Percentiles rank a stretch among this genome's conserved stretches.
Conservation (phyloP, 92 coral and sea anemone species). For the Desmophyllum pertusum region DNA sequence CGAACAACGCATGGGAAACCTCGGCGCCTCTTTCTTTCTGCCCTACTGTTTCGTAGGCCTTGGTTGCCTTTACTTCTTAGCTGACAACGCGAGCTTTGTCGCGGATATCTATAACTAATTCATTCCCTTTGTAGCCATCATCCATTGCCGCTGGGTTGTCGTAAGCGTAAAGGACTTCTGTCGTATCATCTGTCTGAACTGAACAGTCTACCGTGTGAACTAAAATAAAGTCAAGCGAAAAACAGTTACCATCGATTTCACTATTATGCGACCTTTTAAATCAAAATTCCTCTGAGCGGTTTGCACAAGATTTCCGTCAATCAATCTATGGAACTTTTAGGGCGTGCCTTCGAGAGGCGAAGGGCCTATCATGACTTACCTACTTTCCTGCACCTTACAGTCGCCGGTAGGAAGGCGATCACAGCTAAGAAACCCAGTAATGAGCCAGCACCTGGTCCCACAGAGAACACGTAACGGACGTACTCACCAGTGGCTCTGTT, state of each 20-base stretch:
- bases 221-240: not conserved
- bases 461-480: constrained; percentile 74
- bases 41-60: no score
- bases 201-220: constrained; percentile 46
- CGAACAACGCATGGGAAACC: no score
- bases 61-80: not conserved
- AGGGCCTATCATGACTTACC: constrained; percentile 55
- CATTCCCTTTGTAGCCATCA: not conserved
- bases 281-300: no score
- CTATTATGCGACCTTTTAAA: no score
- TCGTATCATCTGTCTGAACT: constrained; percentile 45
- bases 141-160: constrained; percentile 7
- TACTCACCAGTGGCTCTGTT: constrained; percentile 36
- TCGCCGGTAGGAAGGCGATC: constrained; percentile 79
- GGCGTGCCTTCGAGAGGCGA: no score
- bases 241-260: no score
- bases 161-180: not conserved
- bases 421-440: constrained; percentile 78
- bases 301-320: no score
- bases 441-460: constrained; percentile 72
- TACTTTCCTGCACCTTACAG: constrained; percentile 75
- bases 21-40: no score
- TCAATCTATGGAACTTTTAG: no score
- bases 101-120: not conserved
- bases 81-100: constrained; percentile 10